These are phyloP conservation scores for Mesorhabditis sp. DNA, from an alignment of 2,888 invertebrate species.

Conservation along the genomic window DNA sequence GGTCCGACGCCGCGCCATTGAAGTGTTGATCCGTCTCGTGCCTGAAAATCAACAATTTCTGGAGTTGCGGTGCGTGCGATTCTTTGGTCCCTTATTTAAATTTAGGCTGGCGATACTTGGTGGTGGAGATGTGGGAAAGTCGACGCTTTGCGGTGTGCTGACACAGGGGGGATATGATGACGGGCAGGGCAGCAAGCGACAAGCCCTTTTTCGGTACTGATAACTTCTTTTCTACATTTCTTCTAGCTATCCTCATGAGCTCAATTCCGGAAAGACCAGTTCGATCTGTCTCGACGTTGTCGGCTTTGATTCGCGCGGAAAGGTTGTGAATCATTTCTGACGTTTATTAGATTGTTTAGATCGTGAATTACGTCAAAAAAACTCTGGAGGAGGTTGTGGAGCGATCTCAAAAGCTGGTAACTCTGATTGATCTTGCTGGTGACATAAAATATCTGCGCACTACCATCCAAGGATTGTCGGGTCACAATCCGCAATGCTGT, in stretches of 20 bases:
- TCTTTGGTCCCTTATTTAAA: slow-evolving; percentile 16
- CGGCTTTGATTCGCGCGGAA: slow-evolving; percentile 74
- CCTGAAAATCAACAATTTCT: slow-evolving; percentile 65
- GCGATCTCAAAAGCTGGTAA: slow-evolving; percentile 83
- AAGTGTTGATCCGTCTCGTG: slow-evolving; percentile 81
- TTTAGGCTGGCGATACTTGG: slow-evolving; percentile 87
- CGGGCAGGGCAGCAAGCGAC: slow-evolving; percentile 79
- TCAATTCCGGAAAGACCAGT: slow-evolving; percentile 87
- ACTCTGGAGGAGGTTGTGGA: slow-evolving; percentile 76
- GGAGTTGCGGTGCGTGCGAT: slow-evolving; percentile 74
- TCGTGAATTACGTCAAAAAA: slow-evolving; percentile 49
- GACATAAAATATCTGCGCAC: slow-evolving; percentile 92
- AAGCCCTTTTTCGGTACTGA: slow-evolving; percentile 76
- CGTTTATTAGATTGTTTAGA: slow-evolving; percentile 22
- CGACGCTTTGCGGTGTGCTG: slow-evolving; percentile 87
- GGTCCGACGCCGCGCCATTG: slow-evolving; percentile 26
- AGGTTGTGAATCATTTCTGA: slow-evolving; percentile 29
- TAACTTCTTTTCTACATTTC: neutral
- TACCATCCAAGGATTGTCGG: slow-evolving; percentile 79
- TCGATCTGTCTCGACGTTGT: slow-evolving; percentile 82
- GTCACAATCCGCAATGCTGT: slow-evolving; percentile 60
- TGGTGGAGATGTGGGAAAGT: slow-evolving; percentile 81
- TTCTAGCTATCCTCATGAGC: slow-evolving; percentile 78
- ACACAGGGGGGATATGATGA: slow-evolving; percentile 94
- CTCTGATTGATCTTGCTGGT: slow-evolving; percentile 90